Evolutionary conservation across 1,140 invertebrate species (phyloP).

Genomic region (Fopius arisanus): DNA sequence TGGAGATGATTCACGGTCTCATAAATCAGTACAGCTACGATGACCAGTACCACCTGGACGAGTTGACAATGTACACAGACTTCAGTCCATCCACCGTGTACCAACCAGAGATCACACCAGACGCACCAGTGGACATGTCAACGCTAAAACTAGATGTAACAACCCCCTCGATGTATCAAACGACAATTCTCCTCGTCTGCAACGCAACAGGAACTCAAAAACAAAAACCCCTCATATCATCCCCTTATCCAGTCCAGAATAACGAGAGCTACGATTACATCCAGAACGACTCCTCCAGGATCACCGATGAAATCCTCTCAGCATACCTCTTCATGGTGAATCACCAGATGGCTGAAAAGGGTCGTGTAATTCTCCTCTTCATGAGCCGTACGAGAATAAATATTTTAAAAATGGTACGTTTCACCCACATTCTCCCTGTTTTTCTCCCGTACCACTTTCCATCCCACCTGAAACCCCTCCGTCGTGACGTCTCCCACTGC

Average conservation of each 20-base stretch:
- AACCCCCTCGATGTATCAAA: not conserved
- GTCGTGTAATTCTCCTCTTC: slow-evolving; percentile 48
- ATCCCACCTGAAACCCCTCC: slow-evolving; percentile 40
- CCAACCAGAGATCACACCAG: not conserved
- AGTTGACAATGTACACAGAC: slow-evolving; percentile 47
- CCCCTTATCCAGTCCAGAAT: slow-evolving; percentile 32
- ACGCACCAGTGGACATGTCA: not conserved
- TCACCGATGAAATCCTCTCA: slow-evolving; percentile 44
- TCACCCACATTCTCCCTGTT: slow-evolving; percentile 46
- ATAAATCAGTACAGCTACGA: slow-evolving; percentile 43
- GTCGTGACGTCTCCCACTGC: slow-evolving; percentile 46
- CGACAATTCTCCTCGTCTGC: slow-evolving; percentile 43
- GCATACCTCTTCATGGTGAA: slow-evolving; percentile 46
- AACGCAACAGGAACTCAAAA: slow-evolving; percentile 50
- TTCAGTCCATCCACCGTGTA: slow-evolving; percentile 17
- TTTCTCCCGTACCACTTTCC: slow-evolving; percentile 51
- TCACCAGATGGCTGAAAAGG: slow-evolving; percentile 32
- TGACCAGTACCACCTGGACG: slow-evolving; percentile 49
- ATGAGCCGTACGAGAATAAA: slow-evolving; percentile 39
- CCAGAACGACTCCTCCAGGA: slow-evolving; percentile 37
- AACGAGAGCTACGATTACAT: slow-evolving; percentile 39
- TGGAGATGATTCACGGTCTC: slow-evolving; percentile 42
- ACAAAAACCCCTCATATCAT: slow-evolving; percentile 45
- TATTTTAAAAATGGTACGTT: slow-evolving; percentile 32
- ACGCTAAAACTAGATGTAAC: not conserved